A percentile compares a stretch with the other conserved stretches of the same genome.
These are phyloP conservation scores for Zosterops hypoxanthus DNA, from an alignment of 2,113 vertebrate genomes.

Conservation along the genomic window DNA sequence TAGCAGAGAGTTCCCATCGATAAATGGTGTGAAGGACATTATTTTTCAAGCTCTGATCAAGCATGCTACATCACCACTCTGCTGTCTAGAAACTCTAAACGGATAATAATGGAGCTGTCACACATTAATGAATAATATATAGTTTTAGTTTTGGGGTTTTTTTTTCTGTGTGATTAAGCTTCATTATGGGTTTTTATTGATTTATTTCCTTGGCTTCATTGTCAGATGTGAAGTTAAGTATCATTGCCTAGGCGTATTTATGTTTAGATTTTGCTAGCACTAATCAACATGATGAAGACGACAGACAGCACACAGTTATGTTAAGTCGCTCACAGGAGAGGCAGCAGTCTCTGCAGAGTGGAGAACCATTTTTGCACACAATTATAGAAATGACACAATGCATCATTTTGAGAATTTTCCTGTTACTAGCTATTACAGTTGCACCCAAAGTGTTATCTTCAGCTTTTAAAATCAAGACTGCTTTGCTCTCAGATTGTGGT, in stretches of 20 bases:
- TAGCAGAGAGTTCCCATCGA: constrained; percentile 28
- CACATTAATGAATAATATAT: constrained; percentile 61
- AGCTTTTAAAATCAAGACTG: background rate
- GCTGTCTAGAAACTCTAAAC: constrained; percentile 40
- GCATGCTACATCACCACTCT: constrained; percentile 19
- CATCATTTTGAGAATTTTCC: constrained; percentile 2
- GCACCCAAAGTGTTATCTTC: background rate
- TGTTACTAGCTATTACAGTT: background rate
- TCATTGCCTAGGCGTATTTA: constrained; percentile 1
- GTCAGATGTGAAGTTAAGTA: constrained; percentile 48
- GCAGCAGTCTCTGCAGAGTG: background rate
- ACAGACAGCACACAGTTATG: constrained; percentile 19
- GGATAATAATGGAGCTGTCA: constrained; percentile 56
- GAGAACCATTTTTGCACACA: background rate
- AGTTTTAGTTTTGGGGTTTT: background rate
- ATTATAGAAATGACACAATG: background rate
- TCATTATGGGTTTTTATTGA: constrained; percentile 28
- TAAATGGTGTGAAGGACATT: constrained; percentile 6
- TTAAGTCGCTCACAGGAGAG: constrained; percentile 7
- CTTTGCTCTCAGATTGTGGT: background rate
- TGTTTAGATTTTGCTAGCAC: constrained; percentile 25
- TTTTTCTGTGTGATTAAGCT: constrained; percentile 38
- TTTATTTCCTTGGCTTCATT: constrained; percentile 42
- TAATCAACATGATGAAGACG: constrained; percentile 35
- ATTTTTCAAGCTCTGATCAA: constrained; percentile 41